Conservation (phyloP, 2,888 invertebrate species). For the Drosophila prolongata region DNA sequence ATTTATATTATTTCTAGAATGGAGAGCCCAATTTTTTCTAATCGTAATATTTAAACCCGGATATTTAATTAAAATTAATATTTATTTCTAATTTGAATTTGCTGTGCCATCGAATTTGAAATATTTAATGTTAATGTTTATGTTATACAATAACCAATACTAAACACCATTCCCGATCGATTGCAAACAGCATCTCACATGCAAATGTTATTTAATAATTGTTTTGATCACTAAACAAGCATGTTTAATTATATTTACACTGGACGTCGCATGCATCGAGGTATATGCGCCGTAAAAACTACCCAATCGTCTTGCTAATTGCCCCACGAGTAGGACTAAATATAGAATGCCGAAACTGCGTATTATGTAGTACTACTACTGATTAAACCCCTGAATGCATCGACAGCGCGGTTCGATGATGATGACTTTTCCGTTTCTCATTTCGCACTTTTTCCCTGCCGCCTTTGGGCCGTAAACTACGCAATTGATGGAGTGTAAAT, state of each 20-base stretch:
- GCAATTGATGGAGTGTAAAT: constrained; percentile 77
- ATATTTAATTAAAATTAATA: too few species aligned
- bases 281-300: constrained; percentile 51
- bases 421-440: constrained; percentile 17
- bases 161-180: not conserved
- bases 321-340: constrained; percentile 26
- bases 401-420: constrained; percentile 4
- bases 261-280: constrained; percentile 16
- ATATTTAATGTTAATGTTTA: too few species aligned
- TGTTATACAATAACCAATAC: not conserved
- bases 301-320: constrained; percentile 51
- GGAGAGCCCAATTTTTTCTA: too few species aligned
- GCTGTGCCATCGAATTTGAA: too few species aligned
- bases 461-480: constrained; percentile 59
- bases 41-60: too few species aligned
- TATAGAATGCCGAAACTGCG: constrained; percentile 57
- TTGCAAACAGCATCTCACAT: not conserved
- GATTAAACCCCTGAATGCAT: constrained; percentile 33
- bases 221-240: constrained; percentile 18
- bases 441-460: not conserved
- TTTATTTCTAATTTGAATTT: too few species aligned
- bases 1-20: too few species aligned
- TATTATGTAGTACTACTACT: constrained; percentile 37
- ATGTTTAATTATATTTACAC: constrained; percentile 29
- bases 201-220: constrained; percentile 4